Percentiles rank a stretch among this genome's conserved stretches.
Evolutionary conservation across 2,797 vertebrate genomes (phyloP).

Genomic region (Melanogrammus aeglefinus): DNA sequence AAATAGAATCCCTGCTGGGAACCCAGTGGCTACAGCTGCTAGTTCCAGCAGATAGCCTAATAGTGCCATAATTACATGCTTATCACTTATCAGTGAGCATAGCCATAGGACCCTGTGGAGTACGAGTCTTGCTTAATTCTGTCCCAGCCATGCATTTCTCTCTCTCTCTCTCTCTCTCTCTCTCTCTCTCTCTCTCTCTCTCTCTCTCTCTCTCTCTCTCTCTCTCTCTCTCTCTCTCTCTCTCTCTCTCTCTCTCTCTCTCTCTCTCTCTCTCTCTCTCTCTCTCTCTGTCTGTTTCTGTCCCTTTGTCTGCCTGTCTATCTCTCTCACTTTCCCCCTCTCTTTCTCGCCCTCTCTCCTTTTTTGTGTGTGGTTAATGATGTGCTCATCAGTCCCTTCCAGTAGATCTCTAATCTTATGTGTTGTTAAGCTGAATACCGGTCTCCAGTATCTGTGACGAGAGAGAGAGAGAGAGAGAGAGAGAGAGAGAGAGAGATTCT

Average conservation of each 20-base stretch:
- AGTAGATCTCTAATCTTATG: slow-evolving; percentile 1
- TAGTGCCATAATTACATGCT: slow-evolving; percentile 27
- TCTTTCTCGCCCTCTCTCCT: not conserved
- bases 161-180: not conserved
- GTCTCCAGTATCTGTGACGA: not conserved
- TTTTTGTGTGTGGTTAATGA: not conserved
- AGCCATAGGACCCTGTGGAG: slow-evolving; percentile 13
- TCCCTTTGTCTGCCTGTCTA: no score
- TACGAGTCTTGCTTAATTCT: slow-evolving; percentile 26
- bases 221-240: not conserved
- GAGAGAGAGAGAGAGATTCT: no score
- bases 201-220: not conserved
- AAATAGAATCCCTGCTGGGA: not conserved
- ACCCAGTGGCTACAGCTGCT: not conserved
- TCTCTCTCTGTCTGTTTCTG: no score
- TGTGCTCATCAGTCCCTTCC: not conserved
- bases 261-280: not conserved
- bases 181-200: not conserved
- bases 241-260: not conserved
- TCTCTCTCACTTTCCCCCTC: not conserved
- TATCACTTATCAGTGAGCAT: slow-evolving; percentile 27
- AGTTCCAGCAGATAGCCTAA: slow-evolving; percentile 9
- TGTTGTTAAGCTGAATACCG: not conserved
- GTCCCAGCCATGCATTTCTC: not conserved
- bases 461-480: not conserved